These are phyloP conservation scores for Myotis planiceps DNA, from an alignment of 2,797 vertebrate species.

Conservation along the genomic window DNA sequence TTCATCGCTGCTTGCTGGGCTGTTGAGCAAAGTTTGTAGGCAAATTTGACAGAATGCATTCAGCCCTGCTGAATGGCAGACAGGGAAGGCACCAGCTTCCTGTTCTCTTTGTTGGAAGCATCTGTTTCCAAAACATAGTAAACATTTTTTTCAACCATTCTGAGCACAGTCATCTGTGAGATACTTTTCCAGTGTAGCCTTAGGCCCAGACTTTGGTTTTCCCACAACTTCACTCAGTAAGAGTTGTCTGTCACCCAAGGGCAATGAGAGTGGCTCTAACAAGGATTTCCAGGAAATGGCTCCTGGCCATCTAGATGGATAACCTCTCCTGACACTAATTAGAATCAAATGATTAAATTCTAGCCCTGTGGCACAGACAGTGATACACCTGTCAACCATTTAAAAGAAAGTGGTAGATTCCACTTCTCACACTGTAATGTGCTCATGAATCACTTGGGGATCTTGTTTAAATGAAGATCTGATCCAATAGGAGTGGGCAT, in stretches of 20 bases:
- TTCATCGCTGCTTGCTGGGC: conserved; percentile 84
- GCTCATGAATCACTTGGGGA: background rate
- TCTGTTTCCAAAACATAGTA: conserved; percentile 90
- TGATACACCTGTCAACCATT: background rate
- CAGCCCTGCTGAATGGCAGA: conserved; percentile 85
- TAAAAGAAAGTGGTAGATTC: background rate
- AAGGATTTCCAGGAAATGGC: conserved; percentile 30
- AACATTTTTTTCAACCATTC: conserved; percentile 86
- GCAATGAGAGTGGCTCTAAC: background rate
- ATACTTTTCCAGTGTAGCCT: conserved; percentile 44
- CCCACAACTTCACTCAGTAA: conserved; percentile 56
- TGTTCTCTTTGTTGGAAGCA: conserved; percentile 88
- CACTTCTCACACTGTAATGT: background rate
- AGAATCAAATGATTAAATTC: background rate
- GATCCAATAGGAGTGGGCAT: background rate
- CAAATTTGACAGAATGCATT: conserved; percentile 86
- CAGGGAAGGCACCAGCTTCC: conserved; percentile 85
- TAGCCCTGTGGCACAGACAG: background rate
- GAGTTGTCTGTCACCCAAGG: conserved; percentile 64
- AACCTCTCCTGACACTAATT: conserved; percentile 28
- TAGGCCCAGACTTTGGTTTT: conserved; percentile 71
- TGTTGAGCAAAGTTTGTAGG: conserved; percentile 87
- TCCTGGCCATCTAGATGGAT: background rate
- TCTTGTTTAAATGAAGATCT: background rate
- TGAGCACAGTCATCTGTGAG: conserved; percentile 79